A percentile compares a stretch with the other conserved stretches of the same genome.
phyloP scores from a whole-genome alignment of 2,113 vertebrate genomes.

The Sapajus apella region DNA sequence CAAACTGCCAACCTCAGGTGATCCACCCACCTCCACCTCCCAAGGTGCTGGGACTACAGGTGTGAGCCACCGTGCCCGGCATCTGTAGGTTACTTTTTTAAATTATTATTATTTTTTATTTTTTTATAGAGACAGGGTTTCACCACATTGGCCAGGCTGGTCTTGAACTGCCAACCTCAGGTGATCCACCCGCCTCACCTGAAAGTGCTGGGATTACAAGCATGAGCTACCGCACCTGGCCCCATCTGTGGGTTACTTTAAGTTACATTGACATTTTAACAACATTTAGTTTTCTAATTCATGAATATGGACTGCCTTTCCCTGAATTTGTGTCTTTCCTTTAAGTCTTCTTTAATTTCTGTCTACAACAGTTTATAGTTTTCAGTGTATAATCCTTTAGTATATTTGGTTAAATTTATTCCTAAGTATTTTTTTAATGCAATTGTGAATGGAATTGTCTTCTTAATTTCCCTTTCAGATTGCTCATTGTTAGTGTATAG shows the following conservation, averaged over 20 bases:
- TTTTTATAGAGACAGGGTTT: too few species aligned
- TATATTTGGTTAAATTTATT: neutral
- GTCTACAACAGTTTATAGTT: neutral
- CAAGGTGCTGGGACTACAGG: too few species aligned
- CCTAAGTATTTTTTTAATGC: neutral
- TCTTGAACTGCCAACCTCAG: too few species aligned
- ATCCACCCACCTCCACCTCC: too few species aligned
- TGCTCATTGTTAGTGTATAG: neutral
- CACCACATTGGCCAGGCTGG: too few species aligned
- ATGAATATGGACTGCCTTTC: neutral
- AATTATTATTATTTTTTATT: too few species aligned
- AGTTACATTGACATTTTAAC: neutral
- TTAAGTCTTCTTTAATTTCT: neutral
- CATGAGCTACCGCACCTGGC: too few species aligned
- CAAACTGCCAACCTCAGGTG: too few species aligned
- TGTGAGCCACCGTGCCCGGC: too few species aligned
- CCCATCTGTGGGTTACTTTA: neutral
- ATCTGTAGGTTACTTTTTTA: too few species aligned
- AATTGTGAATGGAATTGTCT: neutral
- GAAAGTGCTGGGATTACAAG: too few species aligned
- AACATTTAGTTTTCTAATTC: neutral
- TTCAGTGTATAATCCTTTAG: neutral
- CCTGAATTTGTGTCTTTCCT: neutral
- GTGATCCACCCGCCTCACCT: too few species aligned
- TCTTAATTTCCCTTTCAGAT: neutral